These are phyloP conservation scores for Tineola bisselliella DNA, from an alignment of 2,888 invertebrate genomes.

Conservation along the genomic window DNA sequence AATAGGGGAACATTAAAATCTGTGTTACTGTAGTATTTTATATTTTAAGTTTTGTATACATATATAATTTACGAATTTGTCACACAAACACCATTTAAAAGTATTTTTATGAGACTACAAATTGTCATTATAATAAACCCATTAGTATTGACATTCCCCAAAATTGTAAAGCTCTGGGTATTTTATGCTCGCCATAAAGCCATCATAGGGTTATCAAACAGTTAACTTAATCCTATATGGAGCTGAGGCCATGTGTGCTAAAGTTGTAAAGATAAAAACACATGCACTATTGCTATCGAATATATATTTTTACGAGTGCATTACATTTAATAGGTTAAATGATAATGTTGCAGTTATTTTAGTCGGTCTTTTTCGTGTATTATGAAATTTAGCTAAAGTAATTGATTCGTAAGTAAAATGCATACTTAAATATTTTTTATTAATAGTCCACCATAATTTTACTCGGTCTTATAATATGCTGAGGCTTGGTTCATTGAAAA, in stretches of 20 bases:
- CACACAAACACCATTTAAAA: not conserved
- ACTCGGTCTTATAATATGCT: no score
- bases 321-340: not conserved
- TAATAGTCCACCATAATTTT: no score
- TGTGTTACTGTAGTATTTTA: no score
- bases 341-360: not conserved
- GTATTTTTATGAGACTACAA: not conserved
- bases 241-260: slow-evolving; percentile 29
- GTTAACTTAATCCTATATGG: slow-evolving; percentile 33
- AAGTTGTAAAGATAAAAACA: slow-evolving; percentile 26
- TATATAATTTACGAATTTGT: no score
- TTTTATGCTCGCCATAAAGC: slow-evolving; percentile 41
- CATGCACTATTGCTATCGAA: slow-evolving; percentile 17
- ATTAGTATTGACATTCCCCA: not conserved
- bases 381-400: no score
- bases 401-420: no score
- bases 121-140: not conserved
- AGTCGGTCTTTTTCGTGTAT: not conserved
- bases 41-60: no score
- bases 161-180: slow-evolving; percentile 14
- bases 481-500: no score
- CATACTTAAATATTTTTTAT: no score
- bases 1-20: no score
- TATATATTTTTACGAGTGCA: not conserved
- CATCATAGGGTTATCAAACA: slow-evolving; percentile 36